Evolutionary conservation across 2,113 vertebrate genomes (phyloP).

Genomic region (Dromaius novaehollandiae): DNA sequence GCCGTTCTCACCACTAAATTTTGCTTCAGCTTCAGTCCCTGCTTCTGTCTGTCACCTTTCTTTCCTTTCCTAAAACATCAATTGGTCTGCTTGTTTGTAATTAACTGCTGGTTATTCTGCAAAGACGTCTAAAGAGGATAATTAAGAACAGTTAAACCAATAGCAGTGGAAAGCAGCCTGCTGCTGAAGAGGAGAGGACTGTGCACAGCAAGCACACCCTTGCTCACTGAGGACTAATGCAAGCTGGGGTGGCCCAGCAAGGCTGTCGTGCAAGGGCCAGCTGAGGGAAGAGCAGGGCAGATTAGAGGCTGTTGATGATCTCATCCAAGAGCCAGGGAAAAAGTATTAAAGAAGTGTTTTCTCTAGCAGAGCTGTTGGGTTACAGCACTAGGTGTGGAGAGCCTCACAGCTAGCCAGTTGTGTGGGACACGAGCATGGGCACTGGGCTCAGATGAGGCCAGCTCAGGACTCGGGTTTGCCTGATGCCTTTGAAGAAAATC

Average conservation of each 20-base stretch:
- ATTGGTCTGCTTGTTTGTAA: constrained; percentile 37
- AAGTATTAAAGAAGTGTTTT: too few species aligned
- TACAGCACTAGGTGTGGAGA: too few species aligned
- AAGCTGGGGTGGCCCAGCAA: background rate
- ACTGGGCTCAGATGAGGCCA: too few species aligned
- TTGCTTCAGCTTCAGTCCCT: background rate
- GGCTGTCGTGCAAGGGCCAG: accelerated
- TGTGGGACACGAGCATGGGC: background rate
- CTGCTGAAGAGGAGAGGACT: background rate
- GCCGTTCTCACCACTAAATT: accelerated
- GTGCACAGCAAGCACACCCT: background rate
- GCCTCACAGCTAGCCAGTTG: background rate
- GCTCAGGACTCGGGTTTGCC: too few species aligned
- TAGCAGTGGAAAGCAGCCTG: background rate
- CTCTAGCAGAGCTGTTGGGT: too few species aligned
- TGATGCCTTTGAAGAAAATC: background rate
- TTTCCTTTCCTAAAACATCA: background rate
- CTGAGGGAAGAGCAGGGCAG: background rate
- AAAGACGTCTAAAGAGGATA: constrained; percentile 8
- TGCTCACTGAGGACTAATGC: accelerated
- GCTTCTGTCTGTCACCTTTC: background rate
- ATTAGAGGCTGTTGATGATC: background rate
- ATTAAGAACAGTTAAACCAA: background rate
- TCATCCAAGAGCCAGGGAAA: background rate
- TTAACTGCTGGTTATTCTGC: constrained; percentile 26